Percentiles rank a stretch among this genome's conserved stretches.
phyloP scores from a whole-genome alignment of 2,888 invertebrate genomes.

The Saturnia japonica region DNA sequence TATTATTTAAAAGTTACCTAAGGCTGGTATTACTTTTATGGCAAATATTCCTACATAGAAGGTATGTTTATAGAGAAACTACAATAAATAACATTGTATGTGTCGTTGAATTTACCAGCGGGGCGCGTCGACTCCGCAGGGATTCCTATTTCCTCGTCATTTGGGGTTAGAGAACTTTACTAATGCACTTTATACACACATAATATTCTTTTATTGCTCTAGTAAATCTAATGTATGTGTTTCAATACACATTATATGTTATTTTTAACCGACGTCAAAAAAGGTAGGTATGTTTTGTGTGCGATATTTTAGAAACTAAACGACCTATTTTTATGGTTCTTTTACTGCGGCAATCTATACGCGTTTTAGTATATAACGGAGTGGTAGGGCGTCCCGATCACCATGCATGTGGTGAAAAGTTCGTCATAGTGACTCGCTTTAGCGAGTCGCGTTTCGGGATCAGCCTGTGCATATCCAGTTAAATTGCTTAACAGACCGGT shows the following conservation, averaged over 20 bases:
- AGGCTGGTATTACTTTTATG: conserved; percentile 50
- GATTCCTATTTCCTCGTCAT: conserved; percentile 35
- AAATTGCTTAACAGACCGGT: too few relatives aligned
- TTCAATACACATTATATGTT: neutral
- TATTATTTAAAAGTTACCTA: neutral
- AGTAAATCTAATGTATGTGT: neutral
- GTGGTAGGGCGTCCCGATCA: too few relatives aligned
- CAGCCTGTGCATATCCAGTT: too few relatives aligned
- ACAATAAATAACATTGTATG: conserved; percentile 41
- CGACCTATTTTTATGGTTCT: too few relatives aligned
- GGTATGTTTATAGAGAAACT: conserved; percentile 26
- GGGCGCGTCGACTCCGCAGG: conserved; percentile 27
- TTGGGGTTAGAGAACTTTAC: conserved; percentile 56
- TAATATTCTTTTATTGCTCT: neutral
- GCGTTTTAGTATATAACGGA: too few relatives aligned
- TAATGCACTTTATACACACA: conserved; percentile 58
- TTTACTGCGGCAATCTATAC: too few relatives aligned
- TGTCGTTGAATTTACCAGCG: conserved; percentile 27
- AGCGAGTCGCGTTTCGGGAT: too few relatives aligned
- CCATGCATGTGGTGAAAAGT: too few relatives aligned
- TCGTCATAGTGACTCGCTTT: too few relatives aligned
- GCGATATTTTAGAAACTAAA: too few relatives aligned
- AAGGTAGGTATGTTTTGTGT: too few relatives aligned
- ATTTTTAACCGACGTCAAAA: neutral
- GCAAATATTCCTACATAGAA: conserved; percentile 37